Evolutionary conservation across 2,888 invertebrate genomes (phyloP).

Genomic region (Acrocyrtus sp.): DNA sequence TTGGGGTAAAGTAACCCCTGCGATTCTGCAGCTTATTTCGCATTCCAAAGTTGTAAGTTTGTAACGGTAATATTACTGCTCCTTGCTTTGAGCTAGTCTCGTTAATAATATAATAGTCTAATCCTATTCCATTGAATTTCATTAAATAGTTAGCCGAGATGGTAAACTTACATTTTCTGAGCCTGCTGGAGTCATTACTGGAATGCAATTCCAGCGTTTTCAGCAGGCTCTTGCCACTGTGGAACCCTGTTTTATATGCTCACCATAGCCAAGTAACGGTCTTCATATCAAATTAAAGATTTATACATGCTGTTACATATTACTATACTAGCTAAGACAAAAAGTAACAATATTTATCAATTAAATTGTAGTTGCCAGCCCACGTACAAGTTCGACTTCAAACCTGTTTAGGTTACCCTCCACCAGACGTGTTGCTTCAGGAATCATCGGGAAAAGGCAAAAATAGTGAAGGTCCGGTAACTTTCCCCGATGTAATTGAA

Average conservation of each 20-base stretch:
- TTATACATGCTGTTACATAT: not conserved
- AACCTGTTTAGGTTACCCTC: constrained; percentile 84
- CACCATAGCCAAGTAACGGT: constrained; percentile 49
- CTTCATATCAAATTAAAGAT: constrained; percentile 2
- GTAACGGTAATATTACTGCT: too few species aligned
- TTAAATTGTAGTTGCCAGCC: constrained; percentile 78
- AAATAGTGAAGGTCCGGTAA: constrained; percentile 4
- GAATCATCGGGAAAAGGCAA: constrained; percentile 3
- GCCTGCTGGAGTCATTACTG: constrained; percentile 91
- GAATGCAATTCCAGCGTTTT: constrained; percentile 95
- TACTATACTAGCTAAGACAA: too few species aligned
- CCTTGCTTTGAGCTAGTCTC: too few species aligned
- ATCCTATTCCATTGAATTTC: too few species aligned
- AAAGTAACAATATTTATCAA: too few species aligned
- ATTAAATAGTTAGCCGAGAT: constrained; percentile 89
- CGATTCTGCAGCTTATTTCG: constrained; percentile 89
- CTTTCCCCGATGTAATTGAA: constrained; percentile 36
- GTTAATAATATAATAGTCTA: too few species aligned
- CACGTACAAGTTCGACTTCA: constrained; percentile 88
- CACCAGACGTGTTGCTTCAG: constrained; percentile 65
- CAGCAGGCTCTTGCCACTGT: constrained; percentile 90
- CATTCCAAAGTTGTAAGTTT: constrained; percentile 86
- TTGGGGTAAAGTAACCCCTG: constrained; percentile 98
- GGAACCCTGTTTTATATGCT: constrained; percentile 92
- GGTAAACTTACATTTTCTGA: constrained; percentile 96